These are phyloP conservation scores for Calliphora vicina DNA, from an alignment of 1,140 invertebrate species.

Conservation along the genomic window DNA sequence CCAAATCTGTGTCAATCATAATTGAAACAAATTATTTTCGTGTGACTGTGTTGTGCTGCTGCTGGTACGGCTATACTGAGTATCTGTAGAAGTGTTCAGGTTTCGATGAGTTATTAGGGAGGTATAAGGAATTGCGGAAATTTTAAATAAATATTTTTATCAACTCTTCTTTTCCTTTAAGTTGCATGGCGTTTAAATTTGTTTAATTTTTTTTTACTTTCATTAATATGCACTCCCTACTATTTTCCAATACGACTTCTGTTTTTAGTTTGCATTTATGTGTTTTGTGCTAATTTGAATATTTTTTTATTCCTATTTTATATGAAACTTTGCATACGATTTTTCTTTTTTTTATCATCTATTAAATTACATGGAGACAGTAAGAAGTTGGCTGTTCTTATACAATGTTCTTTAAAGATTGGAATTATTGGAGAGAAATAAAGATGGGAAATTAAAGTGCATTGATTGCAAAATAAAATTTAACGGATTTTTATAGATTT, in stretches of 20 bases:
- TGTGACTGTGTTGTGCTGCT: neutral
- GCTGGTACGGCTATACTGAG: neutral
- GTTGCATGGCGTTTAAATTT: too few relatives aligned
- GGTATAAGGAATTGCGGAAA: too few relatives aligned
- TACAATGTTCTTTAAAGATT: neutral
- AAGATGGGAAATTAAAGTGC: neutral
- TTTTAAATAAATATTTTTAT: too few relatives aligned
- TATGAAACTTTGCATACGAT: neutral
- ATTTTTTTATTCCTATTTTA: neutral
- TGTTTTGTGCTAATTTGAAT: neutral
- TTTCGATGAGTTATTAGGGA: too few relatives aligned
- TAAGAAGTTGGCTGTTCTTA: neutral
- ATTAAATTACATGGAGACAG: neutral
- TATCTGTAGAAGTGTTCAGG: too few relatives aligned
- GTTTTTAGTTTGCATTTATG: neutral
- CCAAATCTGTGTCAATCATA: conserved; percentile 11
- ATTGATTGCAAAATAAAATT: too few relatives aligned
- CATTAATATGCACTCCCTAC: too few relatives aligned
- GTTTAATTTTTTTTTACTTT: too few relatives aligned
- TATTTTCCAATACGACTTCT: neutral
- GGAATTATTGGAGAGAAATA: neutral
- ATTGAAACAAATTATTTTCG: conserved; percentile 8
- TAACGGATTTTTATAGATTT: neutral
- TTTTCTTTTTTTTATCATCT: neutral
- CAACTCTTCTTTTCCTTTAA: too few relatives aligned